Conservation (phyloP, 2,888 invertebrate genomes). For the Oxytorus armatus region DNA sequence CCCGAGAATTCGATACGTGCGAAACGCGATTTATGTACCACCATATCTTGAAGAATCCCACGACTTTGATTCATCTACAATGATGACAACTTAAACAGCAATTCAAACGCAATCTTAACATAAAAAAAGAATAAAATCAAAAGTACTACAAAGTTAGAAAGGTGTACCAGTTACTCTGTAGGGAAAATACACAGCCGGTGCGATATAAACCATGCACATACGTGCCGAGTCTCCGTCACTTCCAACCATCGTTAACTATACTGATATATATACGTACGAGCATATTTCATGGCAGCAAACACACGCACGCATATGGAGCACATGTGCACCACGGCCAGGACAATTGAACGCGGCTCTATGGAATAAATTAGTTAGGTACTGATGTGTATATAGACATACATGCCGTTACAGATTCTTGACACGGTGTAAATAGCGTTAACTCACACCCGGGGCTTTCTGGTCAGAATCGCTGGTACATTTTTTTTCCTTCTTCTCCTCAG, state of each 20-base stretch:
- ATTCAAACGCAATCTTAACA: slow-evolving; percentile 20
- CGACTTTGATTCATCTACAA: slow-evolving; percentile 52
- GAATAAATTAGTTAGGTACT: slow-evolving; percentile 61
- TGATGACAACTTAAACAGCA: slow-evolving; percentile 39
- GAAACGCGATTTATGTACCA: slow-evolving; percentile 12
- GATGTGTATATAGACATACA: slow-evolving; percentile 14
- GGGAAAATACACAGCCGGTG: slow-evolving; percentile 49
- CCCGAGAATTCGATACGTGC: slow-evolving; percentile 44
- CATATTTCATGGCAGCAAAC: slow-evolving; percentile 15
- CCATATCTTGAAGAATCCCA: slow-evolving; percentile 50
- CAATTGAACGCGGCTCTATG: slow-evolving; percentile 59
- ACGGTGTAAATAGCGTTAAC: slow-evolving; percentile 47
- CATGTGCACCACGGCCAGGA: slow-evolving; percentile 42
- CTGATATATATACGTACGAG: slow-evolving; percentile 9
- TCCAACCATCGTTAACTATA: slow-evolving; percentile 45
- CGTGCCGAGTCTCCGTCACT: slow-evolving; percentile 55
- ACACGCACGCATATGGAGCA: slow-evolving; percentile 16
- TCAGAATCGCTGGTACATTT: slow-evolving; percentile 22
- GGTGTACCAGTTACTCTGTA: slow-evolving; percentile 37
- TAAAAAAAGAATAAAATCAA: slow-evolving; percentile 17
- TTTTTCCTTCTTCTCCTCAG: slow-evolving; percentile 20
- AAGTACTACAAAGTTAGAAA: slow-evolving; percentile 39
- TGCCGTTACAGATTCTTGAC: slow-evolving; percentile 45
- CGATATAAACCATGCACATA: slow-evolving; percentile 48
- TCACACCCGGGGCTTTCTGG: slow-evolving; percentile 38